Percentiles rank a stretch among this genome's conserved stretches.
Evolutionary conservation across 2,888 invertebrate genomes (phyloP).

Genomic region (Aethes cnicana): DNA sequence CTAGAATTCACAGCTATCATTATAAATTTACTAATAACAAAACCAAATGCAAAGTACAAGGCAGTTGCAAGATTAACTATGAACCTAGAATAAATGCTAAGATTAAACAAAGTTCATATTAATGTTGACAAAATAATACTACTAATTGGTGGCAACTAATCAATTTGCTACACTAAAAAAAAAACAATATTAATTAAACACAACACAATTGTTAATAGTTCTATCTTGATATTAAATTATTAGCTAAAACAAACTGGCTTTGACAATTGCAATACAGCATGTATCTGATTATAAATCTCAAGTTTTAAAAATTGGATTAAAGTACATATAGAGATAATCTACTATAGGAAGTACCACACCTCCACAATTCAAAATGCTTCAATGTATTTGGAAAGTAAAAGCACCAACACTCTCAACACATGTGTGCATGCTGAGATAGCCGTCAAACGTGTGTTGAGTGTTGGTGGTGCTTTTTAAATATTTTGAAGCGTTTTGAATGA

Average conservation of each 20-base stretch:
- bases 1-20: background rate
- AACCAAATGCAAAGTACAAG: background rate
- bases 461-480: too few species aligned
- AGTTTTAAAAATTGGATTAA: background rate
- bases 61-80: background rate
- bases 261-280: background rate
- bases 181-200: background rate
- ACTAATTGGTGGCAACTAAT: background rate
- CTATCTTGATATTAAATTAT: background rate
- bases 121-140: background rate
- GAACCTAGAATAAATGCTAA: slow-evolving; percentile 3
- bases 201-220: background rate
- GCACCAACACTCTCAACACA: too few species aligned
- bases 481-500: too few species aligned
- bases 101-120: background rate
- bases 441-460: too few species aligned
- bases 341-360: too few species aligned
- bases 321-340: too few species aligned
- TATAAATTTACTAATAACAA: background rate
- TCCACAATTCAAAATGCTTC: too few species aligned
- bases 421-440: too few species aligned
- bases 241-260: too few species aligned
- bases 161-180: slow-evolving; percentile 1
- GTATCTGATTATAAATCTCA: slow-evolving; percentile 1
- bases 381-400: too few species aligned